phyloP scores from a whole-genome alignment of 2,113 vertebrate species.

The Limanda limanda region DNA sequence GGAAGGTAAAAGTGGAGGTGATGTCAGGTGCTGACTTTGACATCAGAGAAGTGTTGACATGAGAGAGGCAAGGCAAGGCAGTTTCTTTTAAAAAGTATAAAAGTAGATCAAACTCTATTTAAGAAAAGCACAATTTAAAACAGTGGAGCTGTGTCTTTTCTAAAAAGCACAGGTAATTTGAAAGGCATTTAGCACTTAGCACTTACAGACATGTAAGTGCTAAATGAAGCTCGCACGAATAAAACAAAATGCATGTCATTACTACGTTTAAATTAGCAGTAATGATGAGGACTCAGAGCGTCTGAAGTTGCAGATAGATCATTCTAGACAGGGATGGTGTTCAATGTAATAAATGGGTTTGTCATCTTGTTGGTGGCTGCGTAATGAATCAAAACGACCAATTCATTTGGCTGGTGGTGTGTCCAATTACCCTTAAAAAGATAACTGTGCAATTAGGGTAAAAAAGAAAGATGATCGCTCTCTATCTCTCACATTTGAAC shows the following conservation, averaged over 20 bases:
- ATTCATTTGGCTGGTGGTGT: neutral
- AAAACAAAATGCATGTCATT: constrained; percentile 2
- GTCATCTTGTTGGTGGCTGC: constrained; percentile 10
- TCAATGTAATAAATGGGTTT: constrained; percentile 2
- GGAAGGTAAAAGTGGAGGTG: constrained; percentile 44
- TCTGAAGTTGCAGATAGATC: neutral
- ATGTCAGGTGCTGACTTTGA: constrained; percentile 35
- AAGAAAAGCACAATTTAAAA: too few relatives aligned
- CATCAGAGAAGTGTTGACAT: constrained; percentile 48
- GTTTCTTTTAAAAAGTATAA: neutral
- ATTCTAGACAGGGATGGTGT: constrained; percentile 6
- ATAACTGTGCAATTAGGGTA: constrained; percentile 38
- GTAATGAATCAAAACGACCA: constrained; percentile 26
- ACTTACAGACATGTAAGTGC: neutral
- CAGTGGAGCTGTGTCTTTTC: neutral
- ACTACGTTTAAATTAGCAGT: neutral
- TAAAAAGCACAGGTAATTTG: neutral
- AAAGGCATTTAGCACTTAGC: too few relatives aligned
- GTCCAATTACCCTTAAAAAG: constrained; percentile 31
- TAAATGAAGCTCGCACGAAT: neutral
- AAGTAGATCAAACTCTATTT: constrained; percentile 13
- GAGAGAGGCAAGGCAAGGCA: constrained; percentile 1
- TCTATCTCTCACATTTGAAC: constrained; percentile 44
- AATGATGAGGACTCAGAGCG: neutral
- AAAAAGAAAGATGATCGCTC: neutral